phyloP scores from a whole-genome alignment of 1,140 invertebrate genomes.

The Drosophila pachea region DNA sequence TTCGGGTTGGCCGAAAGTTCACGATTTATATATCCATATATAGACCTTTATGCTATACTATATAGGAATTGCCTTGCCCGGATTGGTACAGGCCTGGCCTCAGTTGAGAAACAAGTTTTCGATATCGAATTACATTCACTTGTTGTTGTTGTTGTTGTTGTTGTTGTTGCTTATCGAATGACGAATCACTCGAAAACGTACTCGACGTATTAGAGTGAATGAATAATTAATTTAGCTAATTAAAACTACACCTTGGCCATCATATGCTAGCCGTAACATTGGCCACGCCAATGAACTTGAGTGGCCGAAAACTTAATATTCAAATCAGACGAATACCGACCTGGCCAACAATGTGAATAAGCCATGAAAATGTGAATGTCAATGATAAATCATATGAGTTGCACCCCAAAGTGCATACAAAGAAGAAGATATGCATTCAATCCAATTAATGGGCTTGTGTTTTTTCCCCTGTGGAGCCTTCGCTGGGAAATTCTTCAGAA shows the following conservation, averaged over 20 bases:
- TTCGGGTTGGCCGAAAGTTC: background rate
- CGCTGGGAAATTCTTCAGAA: constrained; percentile 26
- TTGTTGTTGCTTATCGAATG: constrained; percentile 2
- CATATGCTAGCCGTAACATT: constrained; percentile 16
- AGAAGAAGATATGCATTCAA: constrained; percentile 43
- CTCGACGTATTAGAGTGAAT: background rate
- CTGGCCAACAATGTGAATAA: constrained; percentile 26
- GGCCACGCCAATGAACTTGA: constrained; percentile 58
- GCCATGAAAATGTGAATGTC: constrained; percentile 60
- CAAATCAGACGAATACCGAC: constrained; percentile 43
- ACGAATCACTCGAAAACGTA: constrained; percentile 41
- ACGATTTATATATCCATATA: background rate
- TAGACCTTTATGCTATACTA: too few species aligned
- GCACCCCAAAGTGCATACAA: background rate
- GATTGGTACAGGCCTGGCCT: constrained; percentile 40
- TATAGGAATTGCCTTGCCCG: too few species aligned
- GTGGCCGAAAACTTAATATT: constrained; percentile 44
- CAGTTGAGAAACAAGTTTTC: constrained; percentile 59
- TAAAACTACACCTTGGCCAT: constrained; percentile 14
- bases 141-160: constrained; percentile 27
- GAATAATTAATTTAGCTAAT: constrained; percentile 41
- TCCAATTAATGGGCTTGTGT: constrained; percentile 10
- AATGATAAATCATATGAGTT: constrained; percentile 64
- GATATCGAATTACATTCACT: constrained; percentile 50
- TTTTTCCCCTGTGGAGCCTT: too few species aligned